Evolutionary conservation across 2,113 vertebrate genomes (phyloP).

Genomic region (Sinocyclocheilus rhinocerous): DNA sequence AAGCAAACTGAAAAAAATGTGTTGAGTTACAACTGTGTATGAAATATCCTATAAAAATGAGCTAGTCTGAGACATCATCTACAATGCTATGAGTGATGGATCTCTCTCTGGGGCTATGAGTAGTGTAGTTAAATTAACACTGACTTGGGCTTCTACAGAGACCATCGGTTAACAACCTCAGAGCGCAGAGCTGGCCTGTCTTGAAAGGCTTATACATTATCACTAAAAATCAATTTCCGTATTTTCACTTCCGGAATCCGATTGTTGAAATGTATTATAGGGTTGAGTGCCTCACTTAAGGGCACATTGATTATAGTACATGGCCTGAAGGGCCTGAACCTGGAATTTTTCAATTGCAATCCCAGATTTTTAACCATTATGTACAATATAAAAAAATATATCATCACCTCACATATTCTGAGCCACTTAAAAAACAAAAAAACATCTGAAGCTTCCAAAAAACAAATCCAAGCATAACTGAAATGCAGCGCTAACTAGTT

Average conservation of each 20-base stretch:
- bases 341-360: neutral
- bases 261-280: neutral
- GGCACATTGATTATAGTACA: conserved; percentile 7
- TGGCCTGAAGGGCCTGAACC: neutral
- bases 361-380: neutral
- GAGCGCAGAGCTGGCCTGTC: neutral
- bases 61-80: neutral
- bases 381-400: neutral
- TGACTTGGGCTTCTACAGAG: neutral
- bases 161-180: conserved; percentile 13
- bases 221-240: conserved; percentile 1
- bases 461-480: neutral
- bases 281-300: conserved; percentile 9
- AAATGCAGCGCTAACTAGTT: neutral
- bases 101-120: neutral
- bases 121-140: neutral
- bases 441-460: neutral
- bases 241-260: neutral
- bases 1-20: neutral
- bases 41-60: neutral
- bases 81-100: neutral
- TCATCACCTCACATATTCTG: neutral
- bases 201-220: conserved; percentile 14
- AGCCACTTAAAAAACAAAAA: neutral
- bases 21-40: neutral